phyloP scores from a whole-genome alignment of 2,888 invertebrate genomes.

The Acronicta psi region DNA sequence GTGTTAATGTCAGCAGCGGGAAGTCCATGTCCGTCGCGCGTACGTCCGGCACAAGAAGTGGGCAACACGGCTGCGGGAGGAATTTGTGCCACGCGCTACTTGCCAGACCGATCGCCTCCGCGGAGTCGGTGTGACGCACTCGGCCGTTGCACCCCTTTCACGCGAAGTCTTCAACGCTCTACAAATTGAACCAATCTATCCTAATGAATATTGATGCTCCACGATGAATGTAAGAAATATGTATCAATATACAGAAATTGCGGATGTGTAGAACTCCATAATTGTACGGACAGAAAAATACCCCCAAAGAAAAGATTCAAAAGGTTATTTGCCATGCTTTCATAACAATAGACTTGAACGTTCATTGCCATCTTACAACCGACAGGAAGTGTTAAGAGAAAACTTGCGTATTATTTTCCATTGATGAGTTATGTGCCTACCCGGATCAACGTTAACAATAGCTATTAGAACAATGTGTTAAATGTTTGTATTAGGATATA shows the following conservation, averaged over 20 bases:
- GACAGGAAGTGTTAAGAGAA: conserved; percentile 73
- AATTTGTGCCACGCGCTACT: conserved; percentile 83
- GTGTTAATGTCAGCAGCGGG: conserved; percentile 66
- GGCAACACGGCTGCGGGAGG: conserved; percentile 77
- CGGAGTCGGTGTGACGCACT: conserved; percentile 66
- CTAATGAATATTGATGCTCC: conserved; percentile 76
- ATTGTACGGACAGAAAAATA: conserved; percentile 19
- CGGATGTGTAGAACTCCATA: conserved; percentile 59
- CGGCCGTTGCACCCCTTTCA: conserved; percentile 88
- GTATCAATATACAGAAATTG: conserved; percentile 63
- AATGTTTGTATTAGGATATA: conserved; percentile 17
- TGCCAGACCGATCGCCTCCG: conserved; percentile 61
- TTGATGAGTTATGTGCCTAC: conserved; percentile 55
- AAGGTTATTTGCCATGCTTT: conserved; percentile 29
- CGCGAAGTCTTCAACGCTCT: conserved; percentile 84
- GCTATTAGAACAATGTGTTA: conserved; percentile 48
- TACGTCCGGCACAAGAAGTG: conserved; percentile 79
- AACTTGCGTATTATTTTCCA: conserved; percentile 66
- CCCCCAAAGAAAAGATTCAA: conserved; percentile 21
- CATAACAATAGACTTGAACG: conserved; percentile 59
- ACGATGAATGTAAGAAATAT: conserved; percentile 57
- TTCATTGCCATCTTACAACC: conserved; percentile 67
- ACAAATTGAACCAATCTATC: conserved; percentile 81
- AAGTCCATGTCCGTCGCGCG: conserved; percentile 72
- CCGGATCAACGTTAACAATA: conserved; percentile 61